These are phyloP conservation scores for Himalopsyche tibetana DNA, from an alignment of 2,888 invertebrate genomes.

Conservation along the genomic window DNA sequence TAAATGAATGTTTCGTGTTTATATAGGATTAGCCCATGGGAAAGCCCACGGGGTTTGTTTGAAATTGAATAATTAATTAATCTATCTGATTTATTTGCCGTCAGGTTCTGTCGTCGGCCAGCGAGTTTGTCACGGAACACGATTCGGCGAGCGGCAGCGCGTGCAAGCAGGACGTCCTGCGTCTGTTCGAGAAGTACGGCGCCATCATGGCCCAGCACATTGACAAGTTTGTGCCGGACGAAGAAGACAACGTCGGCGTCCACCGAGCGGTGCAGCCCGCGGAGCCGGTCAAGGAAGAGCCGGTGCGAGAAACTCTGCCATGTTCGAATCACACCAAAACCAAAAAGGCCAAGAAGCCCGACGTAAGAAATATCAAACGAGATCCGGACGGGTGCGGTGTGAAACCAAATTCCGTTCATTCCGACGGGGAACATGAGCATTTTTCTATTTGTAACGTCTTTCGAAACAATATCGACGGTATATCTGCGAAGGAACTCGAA, in stretches of 20 bases:
- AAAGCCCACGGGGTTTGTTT: too few relatives aligned
- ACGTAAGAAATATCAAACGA: too few relatives aligned
- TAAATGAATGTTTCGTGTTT: too few relatives aligned
- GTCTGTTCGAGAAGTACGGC: neutral
- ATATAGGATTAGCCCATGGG: too few relatives aligned
- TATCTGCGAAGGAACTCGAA: neutral
- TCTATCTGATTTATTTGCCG: neutral
- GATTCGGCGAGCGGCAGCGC: slow-evolving; percentile 1
- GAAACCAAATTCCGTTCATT: too few relatives aligned
- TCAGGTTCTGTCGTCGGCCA: slow-evolving; percentile 8
- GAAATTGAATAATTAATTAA: too few relatives aligned
- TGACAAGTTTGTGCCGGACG: neutral
- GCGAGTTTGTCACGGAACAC: neutral
- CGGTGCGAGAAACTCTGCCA: too few relatives aligned
- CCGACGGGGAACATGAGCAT: too few relatives aligned
- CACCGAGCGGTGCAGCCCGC: neutral
- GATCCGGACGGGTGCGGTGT: too few relatives aligned
- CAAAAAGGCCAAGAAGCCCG: too few relatives aligned
- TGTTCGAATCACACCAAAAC: too few relatives aligned
- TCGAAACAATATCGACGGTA: neutral
- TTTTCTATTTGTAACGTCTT: neutral
- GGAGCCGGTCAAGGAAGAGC: too few relatives aligned
- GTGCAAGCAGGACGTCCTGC: neutral
- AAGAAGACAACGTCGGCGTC: neutral
- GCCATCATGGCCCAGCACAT: slow-evolving; percentile 23